phyloP scores from a whole-genome alignment of 1,140 invertebrate species.

The Camponotus vicinus region DNA sequence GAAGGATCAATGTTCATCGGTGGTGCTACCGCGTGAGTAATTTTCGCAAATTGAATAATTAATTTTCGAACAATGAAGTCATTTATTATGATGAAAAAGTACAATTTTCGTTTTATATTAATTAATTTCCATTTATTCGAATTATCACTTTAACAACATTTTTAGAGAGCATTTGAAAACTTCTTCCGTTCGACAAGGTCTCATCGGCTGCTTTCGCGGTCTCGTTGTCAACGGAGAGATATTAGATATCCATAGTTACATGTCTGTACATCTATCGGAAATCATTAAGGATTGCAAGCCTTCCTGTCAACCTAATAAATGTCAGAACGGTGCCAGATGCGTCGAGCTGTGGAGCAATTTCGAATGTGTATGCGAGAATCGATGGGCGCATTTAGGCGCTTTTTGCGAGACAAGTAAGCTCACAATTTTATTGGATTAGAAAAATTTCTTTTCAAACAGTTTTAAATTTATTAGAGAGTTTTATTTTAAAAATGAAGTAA shows the following conservation, averaged over 20 bases:
- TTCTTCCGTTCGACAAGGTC: conserved; percentile 93
- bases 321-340: conserved; percentile 95
- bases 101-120: not conserved
- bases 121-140: not conserved
- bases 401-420: conserved; percentile 95
- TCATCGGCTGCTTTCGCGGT: conserved; percentile 97
- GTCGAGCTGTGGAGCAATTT: conserved; percentile 97
- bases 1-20: conserved; percentile 97
- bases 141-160: conserved; percentile 47
- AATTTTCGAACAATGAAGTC: not conserved
- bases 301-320: conserved; percentile 97
- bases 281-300: conserved; percentile 97
- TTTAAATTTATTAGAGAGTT: not conserved
- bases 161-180: conserved; percentile 92
- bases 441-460: conserved; percentile 10
- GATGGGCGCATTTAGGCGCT: conserved; percentile 95
- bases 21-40: conserved; percentile 93
- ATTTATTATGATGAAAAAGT: not conserved
- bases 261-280: conserved; percentile 96
- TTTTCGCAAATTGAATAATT: not conserved
- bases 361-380: conserved; percentile 95
- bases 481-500: not conserved
- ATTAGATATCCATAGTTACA: conserved; percentile 96
- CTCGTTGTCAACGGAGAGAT: conserved; percentile 96
- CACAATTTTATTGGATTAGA: conserved; percentile 56